Conservation (phyloP, 2,797 vertebrate species). For the Etheostoma perlongum region DNA sequence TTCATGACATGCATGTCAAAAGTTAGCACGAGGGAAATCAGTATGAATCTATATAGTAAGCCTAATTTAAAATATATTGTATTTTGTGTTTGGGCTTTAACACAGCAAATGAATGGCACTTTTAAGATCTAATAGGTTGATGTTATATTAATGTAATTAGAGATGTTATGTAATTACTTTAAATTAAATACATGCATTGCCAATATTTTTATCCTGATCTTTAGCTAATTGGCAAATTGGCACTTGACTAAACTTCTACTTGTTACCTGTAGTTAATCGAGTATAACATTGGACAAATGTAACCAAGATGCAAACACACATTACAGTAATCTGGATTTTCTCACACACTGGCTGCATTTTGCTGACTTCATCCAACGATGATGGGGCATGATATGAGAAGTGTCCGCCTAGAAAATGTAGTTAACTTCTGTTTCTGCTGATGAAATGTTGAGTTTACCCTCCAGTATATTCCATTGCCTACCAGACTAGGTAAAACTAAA, state of each 20-base stretch:
- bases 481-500: background rate
- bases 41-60: background rate
- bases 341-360: background rate
- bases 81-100: background rate
- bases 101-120: background rate
- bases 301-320: background rate
- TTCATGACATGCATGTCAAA: too few species aligned
- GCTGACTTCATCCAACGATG: slow-evolving; percentile 32
- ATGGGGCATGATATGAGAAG: background rate
- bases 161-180: background rate
- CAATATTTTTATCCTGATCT: too few species aligned
- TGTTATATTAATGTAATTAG: background rate
- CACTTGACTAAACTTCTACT: background rate
- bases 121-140: background rate
- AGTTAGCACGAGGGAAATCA: background rate
- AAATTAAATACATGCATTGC: too few species aligned
- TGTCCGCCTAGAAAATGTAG: background rate
- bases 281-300: background rate
- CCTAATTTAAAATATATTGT: background rate
- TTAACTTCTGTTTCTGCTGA: slow-evolving; percentile 7
- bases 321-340: background rate
- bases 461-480: background rate
- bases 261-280: background rate
- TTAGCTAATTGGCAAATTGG: too few species aligned
- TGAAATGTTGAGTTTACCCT: background rate